Evolutionary conservation across 1,140 invertebrate genomes (phyloP), one percentile per base, ranked within the genome.

Genomic region (Zophobas atratus): DNA sequence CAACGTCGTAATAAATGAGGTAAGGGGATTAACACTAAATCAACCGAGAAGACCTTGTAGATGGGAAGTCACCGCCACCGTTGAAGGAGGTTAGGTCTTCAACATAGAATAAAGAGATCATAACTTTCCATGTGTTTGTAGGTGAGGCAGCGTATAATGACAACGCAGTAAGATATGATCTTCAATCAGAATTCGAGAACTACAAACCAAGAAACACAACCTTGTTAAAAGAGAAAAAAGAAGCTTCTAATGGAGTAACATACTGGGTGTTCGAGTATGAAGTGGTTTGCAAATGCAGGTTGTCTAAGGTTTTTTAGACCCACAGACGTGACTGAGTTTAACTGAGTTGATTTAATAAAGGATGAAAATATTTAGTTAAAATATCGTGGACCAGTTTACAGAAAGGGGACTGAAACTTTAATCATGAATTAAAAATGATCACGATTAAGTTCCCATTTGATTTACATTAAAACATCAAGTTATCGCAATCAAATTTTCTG

Each of bases 71-170:
- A 53, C 49, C 49, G 20, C 20, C 49, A 53, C 49, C 4, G 4
- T 53, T 53, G 49, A 53, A 53, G 49, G 49, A 53, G 49, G 49
- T 53, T 53, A 53, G 49, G 20, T 53, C 49, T 6, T 53, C 49
- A 53, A 53, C 49, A 53, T 53, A 53, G 49, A 53, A 53, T 53
- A 53, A 53, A 53, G 49, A 53, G 49, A 53, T 53, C 5, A 4
- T 53, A 53, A 53, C 49, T 53, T 53, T 53, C 49, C 49, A 53
- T 53, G 49, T 53, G 49, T 53, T 53, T 53, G 49, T 53, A 53
- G 49, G 20, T 53, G 49, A 4, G 20, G 5, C 6, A n/a, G 49
- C 20, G 4, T 53, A 53, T 53, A 6, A 53, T 53, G 49, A 53
- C 20, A 53, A 53, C 20, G 49, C 20, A 6, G 20, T 6, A 53